phyloP scores from a whole-genome alignment of 2,113 vertebrate genomes.

The Noturus placidus region DNA sequence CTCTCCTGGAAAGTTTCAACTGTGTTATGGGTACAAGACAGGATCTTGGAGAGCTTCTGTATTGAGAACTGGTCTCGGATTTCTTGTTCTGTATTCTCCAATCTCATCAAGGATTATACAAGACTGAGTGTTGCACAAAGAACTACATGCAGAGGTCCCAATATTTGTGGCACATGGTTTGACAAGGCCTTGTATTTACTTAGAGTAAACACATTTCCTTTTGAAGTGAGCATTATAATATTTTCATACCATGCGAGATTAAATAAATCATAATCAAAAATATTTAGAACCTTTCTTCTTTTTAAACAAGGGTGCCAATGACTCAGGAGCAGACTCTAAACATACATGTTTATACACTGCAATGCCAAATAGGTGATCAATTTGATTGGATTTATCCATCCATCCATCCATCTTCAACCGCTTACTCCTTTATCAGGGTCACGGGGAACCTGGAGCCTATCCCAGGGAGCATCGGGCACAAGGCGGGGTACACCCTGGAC shows the following conservation, averaged over 20 bases:
- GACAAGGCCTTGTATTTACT: not conserved
- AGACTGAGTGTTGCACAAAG: not conserved
- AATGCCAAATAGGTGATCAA: not conserved
- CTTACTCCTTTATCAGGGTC: too few species aligned
- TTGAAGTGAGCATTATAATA: not conserved
- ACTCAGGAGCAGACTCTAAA: not conserved
- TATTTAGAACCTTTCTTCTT: not conserved
- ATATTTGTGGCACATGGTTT: not conserved
- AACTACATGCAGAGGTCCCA: not conserved
- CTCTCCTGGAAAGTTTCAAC: not conserved
- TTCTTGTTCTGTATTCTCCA: not conserved
- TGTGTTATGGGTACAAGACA: not conserved
- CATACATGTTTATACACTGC: not conserved
- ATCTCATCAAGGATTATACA: not conserved
- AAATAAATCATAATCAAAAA: not conserved
- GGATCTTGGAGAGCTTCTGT: not conserved
- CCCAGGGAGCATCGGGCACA: too few species aligned
- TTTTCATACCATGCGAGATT: not conserved
- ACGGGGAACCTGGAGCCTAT: too few species aligned
- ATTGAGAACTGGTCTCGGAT: not conserved
- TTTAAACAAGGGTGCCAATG: not conserved
- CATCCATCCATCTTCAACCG: too few species aligned
- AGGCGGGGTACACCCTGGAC: too few species aligned
- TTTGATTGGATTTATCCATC: not conserved
- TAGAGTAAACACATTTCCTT: not conserved